Conservation (phyloP, 1,140 invertebrate genomes). For the Plectrocnemia conspersa region DNA sequence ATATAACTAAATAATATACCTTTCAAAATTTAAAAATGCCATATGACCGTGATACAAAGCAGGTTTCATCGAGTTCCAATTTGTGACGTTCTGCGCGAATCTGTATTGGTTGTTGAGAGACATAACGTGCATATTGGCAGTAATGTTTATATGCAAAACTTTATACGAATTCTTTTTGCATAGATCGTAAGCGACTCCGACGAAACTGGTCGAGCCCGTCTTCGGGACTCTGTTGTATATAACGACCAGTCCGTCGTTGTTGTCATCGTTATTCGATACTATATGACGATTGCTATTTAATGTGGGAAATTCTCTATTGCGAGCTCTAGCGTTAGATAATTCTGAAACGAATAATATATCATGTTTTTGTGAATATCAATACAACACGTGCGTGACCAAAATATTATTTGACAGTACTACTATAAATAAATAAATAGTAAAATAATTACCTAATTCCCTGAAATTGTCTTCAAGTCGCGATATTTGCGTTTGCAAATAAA, state of each 20-base stretch:
- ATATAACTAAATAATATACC: constrained; percentile 67
- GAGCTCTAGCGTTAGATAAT: constrained; percentile 41
- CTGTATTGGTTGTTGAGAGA: constrained; percentile 87
- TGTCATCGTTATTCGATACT: constrained; percentile 38
- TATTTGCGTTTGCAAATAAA: constrained; percentile 30
- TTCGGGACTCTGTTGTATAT: constrained; percentile 98
- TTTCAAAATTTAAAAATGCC: constrained; percentile 91
- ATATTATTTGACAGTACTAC: background rate
- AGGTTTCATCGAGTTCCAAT: constrained; percentile 84
- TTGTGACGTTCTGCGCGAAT: constrained; percentile 86
- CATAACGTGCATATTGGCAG: constrained; percentile 90
- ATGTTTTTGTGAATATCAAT: too few relatives aligned
- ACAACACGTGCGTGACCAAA: too few relatives aligned
- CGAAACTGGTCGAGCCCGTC: constrained; percentile 97
- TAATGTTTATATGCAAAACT: constrained; percentile 90
- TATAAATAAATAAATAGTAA: background rate
- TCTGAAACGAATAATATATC: constrained; percentile 40
- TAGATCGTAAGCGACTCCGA: constrained; percentile 94
- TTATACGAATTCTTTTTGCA: constrained; percentile 85
- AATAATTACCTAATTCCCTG: constrained; percentile 23
- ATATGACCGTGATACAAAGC: constrained; percentile 96
- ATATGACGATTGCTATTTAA: constrained; percentile 4
- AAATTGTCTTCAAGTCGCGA: constrained; percentile 19
- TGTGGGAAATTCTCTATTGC: constrained; percentile 36
- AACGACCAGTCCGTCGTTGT: constrained; percentile 66